These are phyloP conservation scores for Hydrotaea cyrtoneurina DNA, from an alignment of 2,888 invertebrate genomes.

Conservation along the genomic window DNA sequence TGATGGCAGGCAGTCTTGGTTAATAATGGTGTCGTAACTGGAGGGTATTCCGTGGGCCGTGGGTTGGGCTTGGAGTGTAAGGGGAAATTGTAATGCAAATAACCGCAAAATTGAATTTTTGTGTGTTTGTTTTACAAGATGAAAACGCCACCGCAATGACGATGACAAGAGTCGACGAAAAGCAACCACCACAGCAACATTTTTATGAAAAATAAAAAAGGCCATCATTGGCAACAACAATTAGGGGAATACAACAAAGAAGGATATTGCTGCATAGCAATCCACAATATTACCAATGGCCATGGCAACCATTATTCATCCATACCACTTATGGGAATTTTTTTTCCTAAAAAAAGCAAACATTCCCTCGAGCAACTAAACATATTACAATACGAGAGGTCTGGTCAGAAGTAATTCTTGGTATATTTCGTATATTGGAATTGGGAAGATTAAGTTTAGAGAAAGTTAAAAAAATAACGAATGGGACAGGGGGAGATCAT, in stretches of 20 bases:
- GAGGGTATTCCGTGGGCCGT: slow-evolving; percentile 3
- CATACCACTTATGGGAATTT: background rate
- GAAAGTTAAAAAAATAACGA: no score
- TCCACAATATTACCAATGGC: slow-evolving; percentile 14
- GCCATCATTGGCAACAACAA: background rate
- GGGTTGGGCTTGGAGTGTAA: background rate
- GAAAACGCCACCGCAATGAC: background rate
- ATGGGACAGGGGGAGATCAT: no score
- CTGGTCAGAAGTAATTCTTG: background rate
- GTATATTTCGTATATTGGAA: no score
- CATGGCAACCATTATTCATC: slow-evolving; percentile 18
- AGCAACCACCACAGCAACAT: slow-evolving; percentile 21
- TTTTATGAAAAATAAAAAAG: background rate
- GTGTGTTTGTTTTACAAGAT: slow-evolving; percentile 40
- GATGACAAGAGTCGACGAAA: background rate
- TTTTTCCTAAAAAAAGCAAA: no score
- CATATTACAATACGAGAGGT: background rate
- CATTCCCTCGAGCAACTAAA: background rate
- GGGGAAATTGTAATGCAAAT: slow-evolving; percentile 43
- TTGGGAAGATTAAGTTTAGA: no score
- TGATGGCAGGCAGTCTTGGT: background rate
- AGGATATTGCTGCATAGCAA: background rate
- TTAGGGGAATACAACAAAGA: background rate
- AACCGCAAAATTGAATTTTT: slow-evolving; percentile 56
- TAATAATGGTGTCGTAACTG: background rate